These are phyloP conservation scores for Planiliza haematocheilus DNA, from an alignment of 2,113 vertebrate genomes.

Conservation along the genomic window DNA sequence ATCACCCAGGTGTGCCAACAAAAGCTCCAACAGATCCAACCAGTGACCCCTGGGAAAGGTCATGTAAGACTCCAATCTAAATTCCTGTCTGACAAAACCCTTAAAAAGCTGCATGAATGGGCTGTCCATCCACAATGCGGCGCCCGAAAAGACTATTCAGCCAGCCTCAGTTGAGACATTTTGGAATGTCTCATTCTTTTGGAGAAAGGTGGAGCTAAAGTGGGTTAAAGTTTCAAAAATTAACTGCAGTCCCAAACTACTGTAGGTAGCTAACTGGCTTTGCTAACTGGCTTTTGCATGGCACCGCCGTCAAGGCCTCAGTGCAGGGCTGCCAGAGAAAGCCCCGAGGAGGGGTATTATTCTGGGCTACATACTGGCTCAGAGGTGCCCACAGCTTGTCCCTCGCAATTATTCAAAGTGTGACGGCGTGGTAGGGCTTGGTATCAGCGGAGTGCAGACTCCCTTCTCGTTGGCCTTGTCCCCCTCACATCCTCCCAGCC, in stretches of 20 bases:
- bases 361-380: slow-evolving; percentile 64
- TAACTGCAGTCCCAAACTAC: slow-evolving; percentile 48
- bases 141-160: slow-evolving; percentile 58
- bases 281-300: slow-evolving; percentile 73
- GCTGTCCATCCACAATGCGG: slow-evolving; percentile 59
- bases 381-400: slow-evolving; percentile 69
- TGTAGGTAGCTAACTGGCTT: slow-evolving; percentile 71
- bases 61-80: slow-evolving; percentile 81
- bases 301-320: slow-evolving; percentile 49
- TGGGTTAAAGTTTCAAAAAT: slow-evolving; percentile 73
- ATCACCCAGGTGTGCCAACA: slow-evolving; percentile 85
- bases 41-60: slow-evolving; percentile 80
- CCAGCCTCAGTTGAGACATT: slow-evolving; percentile 64
- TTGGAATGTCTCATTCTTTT: slow-evolving; percentile 64
- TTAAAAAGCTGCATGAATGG: slow-evolving; percentile 70
- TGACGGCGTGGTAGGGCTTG: slow-evolving; percentile 63
- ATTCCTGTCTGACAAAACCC: slow-evolving; percentile 80
- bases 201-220: slow-evolving; percentile 52
- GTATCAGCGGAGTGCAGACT: slow-evolving; percentile 79
- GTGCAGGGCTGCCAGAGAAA: slow-evolving; percentile 54
- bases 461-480: slow-evolving; percentile 56
- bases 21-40: slow-evolving; percentile 76
- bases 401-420: slow-evolving; percentile 71
- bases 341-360: slow-evolving; percentile 68
- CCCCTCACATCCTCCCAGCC: slow-evolving; percentile 57